A percentile compares a stretch with the other conserved stretches of the same genome.
Evolutionary conservation across 1,140 invertebrate genomes (phyloP).

Genomic region (Bradysia coprophila): DNA sequence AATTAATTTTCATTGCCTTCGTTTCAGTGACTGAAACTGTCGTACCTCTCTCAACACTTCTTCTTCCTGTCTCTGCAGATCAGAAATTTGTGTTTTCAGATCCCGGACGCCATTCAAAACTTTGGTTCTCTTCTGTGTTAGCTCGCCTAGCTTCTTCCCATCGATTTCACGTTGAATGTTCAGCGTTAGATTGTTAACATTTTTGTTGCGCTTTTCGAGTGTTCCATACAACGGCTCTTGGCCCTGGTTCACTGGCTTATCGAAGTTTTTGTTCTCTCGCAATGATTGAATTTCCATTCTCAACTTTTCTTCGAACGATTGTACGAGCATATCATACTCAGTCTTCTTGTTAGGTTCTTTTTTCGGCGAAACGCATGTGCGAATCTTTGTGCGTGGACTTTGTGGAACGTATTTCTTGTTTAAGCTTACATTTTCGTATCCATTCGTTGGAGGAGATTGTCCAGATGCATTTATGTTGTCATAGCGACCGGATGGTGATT

Average conservation of each 20-base stretch:
- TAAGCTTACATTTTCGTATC: constrained; percentile 13
- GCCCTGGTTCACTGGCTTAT: neutral
- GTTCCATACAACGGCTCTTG: neutral
- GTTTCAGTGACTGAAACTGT: neutral
- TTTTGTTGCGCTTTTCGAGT: constrained; percentile 10
- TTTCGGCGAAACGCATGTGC: constrained; percentile 22
- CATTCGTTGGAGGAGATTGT: constrained; percentile 6
- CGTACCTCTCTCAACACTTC: constrained; percentile 37
- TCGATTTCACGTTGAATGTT: constrained; percentile 7
- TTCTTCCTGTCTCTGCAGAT: constrained; percentile 33
- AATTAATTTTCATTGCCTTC: constrained; percentile 3
- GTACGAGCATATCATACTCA: constrained; percentile 21
- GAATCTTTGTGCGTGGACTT: constrained; percentile 21
- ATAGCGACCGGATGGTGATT: neutral
- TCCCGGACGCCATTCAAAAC: constrained; percentile 8
- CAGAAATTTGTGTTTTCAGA: constrained; percentile 36
- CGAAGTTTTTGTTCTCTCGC: constrained; percentile 1
- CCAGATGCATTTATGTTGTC: neutral
- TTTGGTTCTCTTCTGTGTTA: constrained; percentile 3
- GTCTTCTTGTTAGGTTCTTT: constrained; percentile 10
- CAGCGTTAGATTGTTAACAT: constrained; percentile 20
- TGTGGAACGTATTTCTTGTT: constrained; percentile 19
- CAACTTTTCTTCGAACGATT: constrained; percentile 21
- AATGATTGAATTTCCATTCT: constrained; percentile 12
- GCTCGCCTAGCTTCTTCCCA: neutral